These are phyloP conservation scores for Aplocera efformata DNA, from an alignment of 2,888 invertebrate genomes.

Conservation along the genomic window DNA sequence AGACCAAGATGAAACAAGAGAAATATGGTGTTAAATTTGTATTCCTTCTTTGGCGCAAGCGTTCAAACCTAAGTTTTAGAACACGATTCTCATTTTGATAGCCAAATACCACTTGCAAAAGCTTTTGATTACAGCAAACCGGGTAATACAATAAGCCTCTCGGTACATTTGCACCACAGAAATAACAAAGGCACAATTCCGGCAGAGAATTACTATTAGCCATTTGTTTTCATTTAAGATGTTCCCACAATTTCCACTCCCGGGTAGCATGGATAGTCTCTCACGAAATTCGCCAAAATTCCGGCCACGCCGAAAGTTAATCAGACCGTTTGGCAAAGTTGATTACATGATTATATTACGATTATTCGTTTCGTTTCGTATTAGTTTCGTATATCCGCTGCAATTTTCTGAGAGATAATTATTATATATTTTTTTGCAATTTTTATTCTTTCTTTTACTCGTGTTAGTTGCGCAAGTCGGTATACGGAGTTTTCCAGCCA, in stretches of 20 bases:
- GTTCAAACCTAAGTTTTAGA: no score
- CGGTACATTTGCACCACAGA: slow-evolving; percentile 25
- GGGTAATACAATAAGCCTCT: slow-evolving; percentile 38
- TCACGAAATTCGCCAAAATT: slow-evolving; percentile 35
- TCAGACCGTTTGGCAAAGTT: slow-evolving; percentile 2
- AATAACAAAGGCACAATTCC: slow-evolving; percentile 32
- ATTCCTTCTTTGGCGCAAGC: no score
- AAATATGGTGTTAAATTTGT: no score
- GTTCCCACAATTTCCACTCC: slow-evolving; percentile 21
- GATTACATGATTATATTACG: background rate
- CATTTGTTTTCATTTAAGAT: slow-evolving; percentile 41
- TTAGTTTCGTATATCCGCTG: no score
- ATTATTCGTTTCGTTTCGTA: no score
- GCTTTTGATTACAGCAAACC: slow-evolving; percentile 25
- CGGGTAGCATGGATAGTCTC: slow-evolving; percentile 35
- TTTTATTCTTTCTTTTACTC: no score
- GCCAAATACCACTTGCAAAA: slow-evolving; percentile 7
- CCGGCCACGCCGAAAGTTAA: slow-evolving; percentile 32
- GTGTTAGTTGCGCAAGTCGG: no score
- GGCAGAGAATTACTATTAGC: slow-evolving; percentile 28
- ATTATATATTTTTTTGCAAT: no score
- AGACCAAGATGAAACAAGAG: no score
- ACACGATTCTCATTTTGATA: no score
- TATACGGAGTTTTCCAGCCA: no score
- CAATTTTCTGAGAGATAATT: no score